Evolutionary conservation across 2,888 invertebrate species (phyloP), one percentile per base, ranked within the genome.

Genomic region (Tenthredo distinguenda): DNA sequence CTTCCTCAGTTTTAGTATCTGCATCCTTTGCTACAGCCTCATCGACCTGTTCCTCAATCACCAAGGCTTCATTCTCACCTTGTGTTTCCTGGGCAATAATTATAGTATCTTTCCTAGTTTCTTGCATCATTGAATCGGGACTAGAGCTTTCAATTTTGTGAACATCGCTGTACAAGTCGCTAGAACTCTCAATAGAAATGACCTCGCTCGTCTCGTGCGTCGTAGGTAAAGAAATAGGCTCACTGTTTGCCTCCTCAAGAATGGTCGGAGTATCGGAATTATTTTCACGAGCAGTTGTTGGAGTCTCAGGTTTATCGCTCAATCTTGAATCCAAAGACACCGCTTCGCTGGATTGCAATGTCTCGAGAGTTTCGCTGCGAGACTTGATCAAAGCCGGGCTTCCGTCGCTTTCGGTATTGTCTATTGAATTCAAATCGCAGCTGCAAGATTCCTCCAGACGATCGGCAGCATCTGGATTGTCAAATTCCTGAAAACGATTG

Each of bases 91-190:
- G 37, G 34, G 37, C 83, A 84, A 21, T 85, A 83, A 47, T 84
- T 3, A 43, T 62, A 12, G 62, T 10, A 37, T 87, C 86, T 31
- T 87, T 88, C 47, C 47, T 26, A 15, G 37, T 84, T 18, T 91
- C 90, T 40, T 88, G 88, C 34, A 86, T 86, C 47, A 89, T 85
- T 0, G 90, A 90, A 34, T 90, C 90, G 0, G 88, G 88, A 87
- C 89, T 90, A 1, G 90, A 89, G 50, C 88, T 89, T 81, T 89
- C 95, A 89, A 95, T 95, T 92, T 96, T 96, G 89, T 95, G 95
- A 88, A 95, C 95, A 92, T 96, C 95, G 94, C 96, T 96, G 91
- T 95, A 96, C 86, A 95, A 91, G 87, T 95, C 95, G 89, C 94
- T 95, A 87, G 95, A 94, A 90, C 94, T 94, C 86, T 95, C 95